A percentile compares a stretch with the other conserved stretches of the same genome.
phyloP scores from a whole-genome alignment of 2,888 invertebrate species.

The Hirtodrosophila confusa region DNA sequence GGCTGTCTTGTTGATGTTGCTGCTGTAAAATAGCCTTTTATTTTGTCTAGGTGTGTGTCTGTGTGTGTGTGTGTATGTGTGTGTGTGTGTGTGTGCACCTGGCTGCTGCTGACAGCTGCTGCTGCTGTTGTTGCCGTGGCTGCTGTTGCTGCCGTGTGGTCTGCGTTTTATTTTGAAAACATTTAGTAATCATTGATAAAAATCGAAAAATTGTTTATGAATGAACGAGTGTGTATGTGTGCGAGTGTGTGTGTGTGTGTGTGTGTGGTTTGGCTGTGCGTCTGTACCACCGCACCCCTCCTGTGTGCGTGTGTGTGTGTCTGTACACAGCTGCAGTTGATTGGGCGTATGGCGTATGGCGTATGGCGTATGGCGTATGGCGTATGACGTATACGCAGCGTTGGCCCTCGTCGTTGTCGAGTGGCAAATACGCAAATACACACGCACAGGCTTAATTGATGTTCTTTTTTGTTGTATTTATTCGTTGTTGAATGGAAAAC shows the following conservation, averaged over 20 bases:
- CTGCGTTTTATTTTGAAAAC: constrained; percentile 67
- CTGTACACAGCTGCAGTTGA: constrained; percentile 61
- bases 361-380: constrained; percentile 21
- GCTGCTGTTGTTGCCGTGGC: constrained; percentile 24
- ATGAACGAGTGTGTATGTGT: constrained; percentile 50
- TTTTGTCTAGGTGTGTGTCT: constrained; percentile 6
- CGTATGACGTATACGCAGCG: constrained; percentile 66
- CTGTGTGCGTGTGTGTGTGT: constrained; percentile 17
- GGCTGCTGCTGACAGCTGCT: constrained; percentile 50
- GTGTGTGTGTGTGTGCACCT: constrained; percentile 41
- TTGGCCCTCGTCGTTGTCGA: constrained; percentile 32
- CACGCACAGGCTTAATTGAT: constrained; percentile 34
- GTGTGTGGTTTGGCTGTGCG: constrained; percentile 10
- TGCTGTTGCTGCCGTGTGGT: constrained; percentile 44
- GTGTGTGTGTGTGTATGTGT: not conserved
- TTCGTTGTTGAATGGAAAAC: constrained; percentile 42
- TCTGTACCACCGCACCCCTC: constrained; percentile 3
- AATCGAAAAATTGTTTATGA: constrained; percentile 76
- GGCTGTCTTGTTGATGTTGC: constrained; percentile 12
- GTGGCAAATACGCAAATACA: constrained; percentile 21
- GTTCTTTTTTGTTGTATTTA: constrained; percentile 23
- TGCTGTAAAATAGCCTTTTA: constrained; percentile 39
- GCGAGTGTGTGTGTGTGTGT: constrained; percentile 17
- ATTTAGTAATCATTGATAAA: constrained; percentile 80
- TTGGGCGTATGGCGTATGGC: constrained; percentile 35